These are phyloP conservation scores for Rotaria magnacalcarata DNA, from an alignment of 2,888 invertebrate genomes.

Conservation along the genomic window DNA sequence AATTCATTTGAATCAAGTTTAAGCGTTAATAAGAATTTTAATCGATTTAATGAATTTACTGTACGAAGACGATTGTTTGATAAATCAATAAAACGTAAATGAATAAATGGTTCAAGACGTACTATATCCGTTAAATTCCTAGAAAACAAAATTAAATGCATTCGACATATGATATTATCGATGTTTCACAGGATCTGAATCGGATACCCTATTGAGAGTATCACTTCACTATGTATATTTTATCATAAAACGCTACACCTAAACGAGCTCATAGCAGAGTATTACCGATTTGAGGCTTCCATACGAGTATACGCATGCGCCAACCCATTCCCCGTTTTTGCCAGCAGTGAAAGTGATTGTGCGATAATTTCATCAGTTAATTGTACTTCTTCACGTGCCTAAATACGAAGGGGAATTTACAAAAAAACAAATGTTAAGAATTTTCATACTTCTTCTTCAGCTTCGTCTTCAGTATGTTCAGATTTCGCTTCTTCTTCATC, in stretches of 20 bases:
- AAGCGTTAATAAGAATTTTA: slow-evolving; percentile 56
- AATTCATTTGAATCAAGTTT: slow-evolving; percentile 56
- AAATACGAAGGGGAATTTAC: background rate
- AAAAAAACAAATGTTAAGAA: background rate
- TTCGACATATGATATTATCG: no score
- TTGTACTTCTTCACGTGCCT: slow-evolving; percentile 51
- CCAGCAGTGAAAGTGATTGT: slow-evolving; percentile 55
- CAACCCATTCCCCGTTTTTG: slow-evolving; percentile 55
- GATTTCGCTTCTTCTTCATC: slow-evolving; percentile 47
- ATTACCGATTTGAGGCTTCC: slow-evolving; percentile 46
- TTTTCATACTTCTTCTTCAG: slow-evolving; percentile 46
- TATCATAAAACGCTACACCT: background rate
- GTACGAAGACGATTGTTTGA: slow-evolving; percentile 56
- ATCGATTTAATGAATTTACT: slow-evolving; percentile 54
- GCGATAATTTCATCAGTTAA: slow-evolving; percentile 51
- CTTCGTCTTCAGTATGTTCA: slow-evolving; percentile 46
- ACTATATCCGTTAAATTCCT: slow-evolving; percentile 57
- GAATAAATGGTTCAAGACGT: slow-evolving; percentile 55
- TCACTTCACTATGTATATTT: background rate
- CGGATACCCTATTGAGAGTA: no score
- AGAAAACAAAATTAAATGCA: slow-evolving; percentile 40
- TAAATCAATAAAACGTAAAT: slow-evolving; percentile 58
- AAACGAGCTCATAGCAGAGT: background rate
- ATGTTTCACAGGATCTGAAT: no score
- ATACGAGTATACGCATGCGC: slow-evolving; percentile 46